phyloP scores from a whole-genome alignment of 2,113 vertebrate genomes.

The Trogon melanurus region DNA sequence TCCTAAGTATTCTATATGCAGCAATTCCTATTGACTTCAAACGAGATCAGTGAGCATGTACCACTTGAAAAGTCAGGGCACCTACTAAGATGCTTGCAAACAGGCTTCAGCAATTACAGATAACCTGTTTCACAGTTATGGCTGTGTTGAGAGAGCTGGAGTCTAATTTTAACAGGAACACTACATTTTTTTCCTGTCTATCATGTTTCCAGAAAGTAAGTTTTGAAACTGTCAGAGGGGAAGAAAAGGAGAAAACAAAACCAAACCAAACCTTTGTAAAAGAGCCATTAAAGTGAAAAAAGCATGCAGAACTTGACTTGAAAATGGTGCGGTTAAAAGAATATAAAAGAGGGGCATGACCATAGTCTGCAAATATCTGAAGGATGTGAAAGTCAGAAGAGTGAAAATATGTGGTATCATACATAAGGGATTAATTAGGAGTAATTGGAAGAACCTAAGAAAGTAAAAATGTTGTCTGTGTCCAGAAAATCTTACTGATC shows the following conservation, averaged over 20 bases:
- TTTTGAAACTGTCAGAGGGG: not conserved
- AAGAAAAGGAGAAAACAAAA: not conserved
- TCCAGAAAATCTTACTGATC: not conserved
- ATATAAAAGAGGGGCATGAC: not conserved
- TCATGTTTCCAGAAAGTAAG: not conserved
- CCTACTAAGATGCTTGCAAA: not conserved
- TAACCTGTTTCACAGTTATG: not conserved
- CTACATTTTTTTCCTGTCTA: not conserved
- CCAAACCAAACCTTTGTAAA: not conserved
- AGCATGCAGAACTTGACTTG: not conserved
- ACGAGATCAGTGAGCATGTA: not conserved
- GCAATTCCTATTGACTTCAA: not conserved
- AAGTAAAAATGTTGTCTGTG: not conserved
- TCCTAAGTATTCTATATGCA: not conserved
- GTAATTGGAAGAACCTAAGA: conserved; percentile 16
- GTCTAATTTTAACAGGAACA: not conserved
- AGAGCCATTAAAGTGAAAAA: not conserved
- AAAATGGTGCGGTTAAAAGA: not conserved
- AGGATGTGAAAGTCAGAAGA: not conserved
- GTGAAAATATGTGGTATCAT: not conserved
- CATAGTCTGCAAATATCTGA: conserved; percentile 12
- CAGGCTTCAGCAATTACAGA: not conserved
- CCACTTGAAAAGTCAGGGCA: not conserved
- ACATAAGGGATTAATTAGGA: conserved; percentile 16
- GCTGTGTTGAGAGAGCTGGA: not conserved